Percentiles rank a stretch among this genome's conserved stretches.
These are phyloP conservation scores for Drosophila navojoa DNA, from an alignment of 1,140 invertebrate genomes.

Conservation along the genomic window DNA sequence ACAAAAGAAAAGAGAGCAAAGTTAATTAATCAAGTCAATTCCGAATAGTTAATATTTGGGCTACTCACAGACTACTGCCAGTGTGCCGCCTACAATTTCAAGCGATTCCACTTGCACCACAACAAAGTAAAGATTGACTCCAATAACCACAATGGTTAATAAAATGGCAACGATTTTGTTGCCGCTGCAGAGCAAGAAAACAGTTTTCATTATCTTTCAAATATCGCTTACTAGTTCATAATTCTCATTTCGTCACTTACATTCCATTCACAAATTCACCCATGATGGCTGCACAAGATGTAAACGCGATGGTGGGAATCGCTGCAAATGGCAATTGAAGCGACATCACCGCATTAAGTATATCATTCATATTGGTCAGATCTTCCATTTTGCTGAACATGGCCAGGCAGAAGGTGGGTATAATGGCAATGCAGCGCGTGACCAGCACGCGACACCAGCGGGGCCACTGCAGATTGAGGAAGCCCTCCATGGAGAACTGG, in stretches of 20 bases:
- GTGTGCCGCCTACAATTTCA: slow-evolving; percentile 85
- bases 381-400: slow-evolving; percentile 90
- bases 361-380: slow-evolving; percentile 93
- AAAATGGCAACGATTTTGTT: slow-evolving; percentile 89
- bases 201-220: no score
- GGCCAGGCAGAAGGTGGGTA: slow-evolving; percentile 92
- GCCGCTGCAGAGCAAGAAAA: slow-evolving; percentile 83
- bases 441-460: slow-evolving; percentile 94
- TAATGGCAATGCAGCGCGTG: slow-evolving; percentile 95
- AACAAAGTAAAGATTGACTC: slow-evolving; percentile 93
- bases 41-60: neutral
- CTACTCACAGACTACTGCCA: slow-evolving; percentile 85
- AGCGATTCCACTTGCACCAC: slow-evolving; percentile 86
- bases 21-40: neutral
- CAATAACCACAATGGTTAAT: slow-evolving; percentile 89
- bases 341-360: slow-evolving; percentile 95
- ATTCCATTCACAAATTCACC: slow-evolving; percentile 91
- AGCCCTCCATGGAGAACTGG: slow-evolving; percentile 94
- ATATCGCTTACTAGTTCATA: no score
- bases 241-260: slow-evolving; percentile 52
- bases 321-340: slow-evolving; percentile 93
- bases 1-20: slow-evolving; percentile 11
- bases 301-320: slow-evolving; percentile 95
- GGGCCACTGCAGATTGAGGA: slow-evolving; percentile 94
- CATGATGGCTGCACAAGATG: slow-evolving; percentile 92